Conservation (phyloP, 2,113 vertebrate genomes). For the Tursiops truncatus region DNA sequence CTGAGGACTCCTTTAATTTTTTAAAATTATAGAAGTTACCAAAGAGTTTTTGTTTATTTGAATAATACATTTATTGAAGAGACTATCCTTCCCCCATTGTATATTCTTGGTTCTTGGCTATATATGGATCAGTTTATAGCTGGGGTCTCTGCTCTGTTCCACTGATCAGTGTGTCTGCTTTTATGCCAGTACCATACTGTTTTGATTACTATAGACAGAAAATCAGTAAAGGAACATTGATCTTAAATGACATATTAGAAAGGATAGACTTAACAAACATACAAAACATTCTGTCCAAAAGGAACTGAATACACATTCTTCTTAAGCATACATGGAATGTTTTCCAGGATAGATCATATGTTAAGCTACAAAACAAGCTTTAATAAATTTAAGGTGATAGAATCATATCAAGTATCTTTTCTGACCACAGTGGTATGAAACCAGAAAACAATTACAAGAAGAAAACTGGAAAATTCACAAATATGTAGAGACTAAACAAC, state of each 20-base stretch:
- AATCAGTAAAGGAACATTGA: background rate
- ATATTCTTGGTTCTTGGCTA: background rate
- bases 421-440: background rate
- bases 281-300: background rate
- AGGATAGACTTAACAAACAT: background rate
- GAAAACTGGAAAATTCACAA: background rate
- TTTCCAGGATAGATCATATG: background rate
- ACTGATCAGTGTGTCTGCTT: background rate
- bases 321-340: background rate
- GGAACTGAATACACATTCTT: background rate
- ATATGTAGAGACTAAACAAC: background rate
- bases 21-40: background rate
- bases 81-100: background rate
- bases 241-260: background rate
- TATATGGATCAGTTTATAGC: background rate
- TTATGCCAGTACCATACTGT: background rate
- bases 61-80: background rate
- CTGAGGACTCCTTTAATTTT: background rate
- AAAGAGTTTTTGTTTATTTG: background rate
- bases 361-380: background rate
- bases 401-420: background rate
- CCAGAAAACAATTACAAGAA: background rate
- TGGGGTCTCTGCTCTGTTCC: background rate
- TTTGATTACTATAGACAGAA: background rate
- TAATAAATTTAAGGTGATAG: background rate